Conservation (phyloP, 2,113 vertebrate genomes). For the Scomber colias region DNA sequence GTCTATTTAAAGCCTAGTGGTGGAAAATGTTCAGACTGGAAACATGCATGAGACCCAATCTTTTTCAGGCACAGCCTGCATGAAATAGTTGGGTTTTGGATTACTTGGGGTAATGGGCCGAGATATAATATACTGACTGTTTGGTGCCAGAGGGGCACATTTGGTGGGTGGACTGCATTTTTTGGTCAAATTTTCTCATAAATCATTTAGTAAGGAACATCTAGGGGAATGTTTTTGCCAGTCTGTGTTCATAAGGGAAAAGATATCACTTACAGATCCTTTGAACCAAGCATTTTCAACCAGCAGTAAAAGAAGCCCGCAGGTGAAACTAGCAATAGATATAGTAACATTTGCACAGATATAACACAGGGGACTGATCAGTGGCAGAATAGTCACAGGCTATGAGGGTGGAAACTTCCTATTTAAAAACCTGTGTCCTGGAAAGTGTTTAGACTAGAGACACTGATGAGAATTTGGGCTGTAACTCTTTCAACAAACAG, state of each 20-base stretch:
- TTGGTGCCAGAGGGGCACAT: slow-evolving; percentile 57
- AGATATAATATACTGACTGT: slow-evolving; percentile 62
- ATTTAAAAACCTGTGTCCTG: slow-evolving; percentile 63
- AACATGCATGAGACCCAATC: slow-evolving; percentile 69
- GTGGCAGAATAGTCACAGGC: slow-evolving; percentile 39
- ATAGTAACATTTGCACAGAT: slow-evolving; percentile 62
- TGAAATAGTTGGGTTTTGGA: slow-evolving; percentile 66
- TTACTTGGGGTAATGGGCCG: slow-evolving; percentile 64
- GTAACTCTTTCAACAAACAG: slow-evolving; percentile 80
- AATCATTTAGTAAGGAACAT: slow-evolving; percentile 55
- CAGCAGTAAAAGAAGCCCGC: slow-evolving; percentile 21
- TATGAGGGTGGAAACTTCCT: slow-evolving; percentile 59
- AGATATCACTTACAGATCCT: slow-evolving; percentile 53
- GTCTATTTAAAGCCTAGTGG: slow-evolving; percentile 78
- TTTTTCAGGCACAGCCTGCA: slow-evolving; percentile 59
- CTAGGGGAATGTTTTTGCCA: slow-evolving; percentile 38
- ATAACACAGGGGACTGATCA: slow-evolving; percentile 37
- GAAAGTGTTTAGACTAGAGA: slow-evolving; percentile 76
- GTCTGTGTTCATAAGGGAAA: slow-evolving; percentile 42
- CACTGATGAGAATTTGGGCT: slow-evolving; percentile 61
- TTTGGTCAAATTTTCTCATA: slow-evolving; percentile 61
- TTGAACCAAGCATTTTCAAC: slow-evolving; percentile 50
- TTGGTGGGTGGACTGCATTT: slow-evolving; percentile 55
- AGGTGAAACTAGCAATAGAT: slow-evolving; percentile 57
- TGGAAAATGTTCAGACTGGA: slow-evolving; percentile 76